Base-by-base conservation (phyloP, 1,140 invertebrate genomes). In the Scaptomyza pallida region DNA sequence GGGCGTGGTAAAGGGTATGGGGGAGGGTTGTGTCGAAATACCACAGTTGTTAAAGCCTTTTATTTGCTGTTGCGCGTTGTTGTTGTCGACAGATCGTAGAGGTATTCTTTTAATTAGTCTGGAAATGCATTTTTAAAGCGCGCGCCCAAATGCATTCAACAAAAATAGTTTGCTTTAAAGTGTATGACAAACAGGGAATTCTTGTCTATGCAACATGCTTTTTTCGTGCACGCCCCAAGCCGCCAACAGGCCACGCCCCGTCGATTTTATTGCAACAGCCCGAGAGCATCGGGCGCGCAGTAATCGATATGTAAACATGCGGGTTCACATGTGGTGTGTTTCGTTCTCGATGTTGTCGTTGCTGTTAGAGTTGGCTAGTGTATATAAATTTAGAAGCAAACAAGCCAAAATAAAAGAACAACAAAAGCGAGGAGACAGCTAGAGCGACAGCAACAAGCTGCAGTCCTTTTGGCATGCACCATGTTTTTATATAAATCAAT, bases 401-500 rank as follows among this genome's bases (percentile, higher is more conserved):
- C 77, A 78, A 45, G 45, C 43, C 51, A 56, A 72, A 52, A 16
- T 41, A 26, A 23, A 23, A 51, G 45, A 72, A 56, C 16, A 68
- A 61, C 55, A 41, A 30, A 52, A 54, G 13, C 33, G n/a, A 60
- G 12, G 4, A 40, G 15, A 26, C 19, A 50, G 44, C 41, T 13
- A 44, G 40, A 62, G 52, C 45, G 48, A 76, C 56, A 65, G 72
- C 80, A 86, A 76, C 81, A 80, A 81, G 69, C 73, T 86, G 72
- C 73, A 75, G 68, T 77, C 57, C 54, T 55, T n/a, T 54, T 69
- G 81, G 74, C 75, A 72, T 88, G 82, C 82, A 86, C 88, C 82
- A 86, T 86, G 82, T 88, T 88, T n/a, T 86, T 81, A 86, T 75
- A 82, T 88, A 88, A 86, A 88, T 86, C 82, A 86, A 86, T 86